Percentiles rank a stretch among this genome's conserved stretches.
Evolutionary conservation across 2,113 vertebrate species (phyloP).

Genomic region (Sigmodon hispidus): DNA sequence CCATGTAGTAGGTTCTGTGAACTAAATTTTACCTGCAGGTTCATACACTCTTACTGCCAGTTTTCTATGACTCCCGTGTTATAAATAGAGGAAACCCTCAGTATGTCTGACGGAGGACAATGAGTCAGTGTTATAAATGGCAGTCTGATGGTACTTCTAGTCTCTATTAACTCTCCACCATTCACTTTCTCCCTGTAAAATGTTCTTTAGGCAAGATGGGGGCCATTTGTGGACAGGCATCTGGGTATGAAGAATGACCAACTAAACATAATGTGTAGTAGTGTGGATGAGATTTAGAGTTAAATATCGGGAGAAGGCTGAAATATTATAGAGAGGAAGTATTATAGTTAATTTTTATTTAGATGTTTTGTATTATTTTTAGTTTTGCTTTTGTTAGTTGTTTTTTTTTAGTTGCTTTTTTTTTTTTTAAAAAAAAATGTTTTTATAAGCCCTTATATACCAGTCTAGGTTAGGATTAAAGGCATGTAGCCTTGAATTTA

Average conservation of each 20-base stretch:
- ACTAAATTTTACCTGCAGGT: slow-evolving; percentile 49
- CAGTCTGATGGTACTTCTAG: background rate
- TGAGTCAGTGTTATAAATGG: slow-evolving; percentile 57
- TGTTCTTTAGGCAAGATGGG: background rate
- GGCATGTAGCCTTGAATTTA: too few species aligned
- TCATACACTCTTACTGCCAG: slow-evolving; percentile 28
- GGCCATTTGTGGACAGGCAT: background rate
- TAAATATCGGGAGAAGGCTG: too few species aligned
- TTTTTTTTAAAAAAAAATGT: too few species aligned
- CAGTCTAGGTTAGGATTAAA: too few species aligned
- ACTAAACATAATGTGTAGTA: too few species aligned
- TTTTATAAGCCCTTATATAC: too few species aligned
- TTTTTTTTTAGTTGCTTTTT: too few species aligned
- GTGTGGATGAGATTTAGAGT: too few species aligned
- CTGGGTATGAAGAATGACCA: background rate
- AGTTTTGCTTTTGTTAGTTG: too few species aligned
- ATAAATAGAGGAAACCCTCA: slow-evolving; percentile 54
- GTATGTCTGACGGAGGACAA: background rate
- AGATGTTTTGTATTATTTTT: too few species aligned
- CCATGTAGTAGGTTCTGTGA: background rate
- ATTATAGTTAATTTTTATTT: too few species aligned
- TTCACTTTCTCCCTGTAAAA: background rate
- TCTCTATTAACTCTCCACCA: background rate
- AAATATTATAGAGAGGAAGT: too few species aligned
- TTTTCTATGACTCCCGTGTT: slow-evolving; percentile 41